A percentile compares a stretch with the other conserved stretches of the same genome.
phyloP scores from a whole-genome alignment of 2,113 vertebrate genomes.

The Amphilophus citrinellus region DNA sequence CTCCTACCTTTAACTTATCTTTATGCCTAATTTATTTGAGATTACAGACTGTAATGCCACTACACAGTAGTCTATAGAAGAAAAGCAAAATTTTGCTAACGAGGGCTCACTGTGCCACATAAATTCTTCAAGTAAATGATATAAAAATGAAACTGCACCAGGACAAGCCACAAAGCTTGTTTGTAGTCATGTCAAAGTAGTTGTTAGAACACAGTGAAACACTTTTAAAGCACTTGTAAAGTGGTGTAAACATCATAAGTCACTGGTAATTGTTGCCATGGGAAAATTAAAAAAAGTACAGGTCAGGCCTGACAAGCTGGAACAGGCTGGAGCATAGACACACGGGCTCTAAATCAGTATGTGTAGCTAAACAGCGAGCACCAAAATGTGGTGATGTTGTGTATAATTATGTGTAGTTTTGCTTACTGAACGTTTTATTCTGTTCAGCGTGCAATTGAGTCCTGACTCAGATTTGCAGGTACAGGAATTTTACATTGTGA shows the following conservation, averaged over 20 bases:
- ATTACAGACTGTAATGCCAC: neutral
- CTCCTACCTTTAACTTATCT: neutral
- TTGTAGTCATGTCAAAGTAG: constrained; percentile 45
- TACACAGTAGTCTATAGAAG: constrained; percentile 1
- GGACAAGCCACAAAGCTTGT: constrained; percentile 21
- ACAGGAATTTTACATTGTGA: neutral
- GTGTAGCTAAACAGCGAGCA: constrained; percentile 22
- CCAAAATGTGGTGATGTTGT: neutral
- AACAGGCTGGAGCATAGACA: constrained; percentile 3
- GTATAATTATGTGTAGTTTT: neutral
- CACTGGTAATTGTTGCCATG: constrained; percentile 51
- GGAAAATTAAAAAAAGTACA: constrained; percentile 24
- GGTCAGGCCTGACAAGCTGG: neutral
- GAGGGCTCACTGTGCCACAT: constrained; percentile 10
- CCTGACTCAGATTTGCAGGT: neutral
- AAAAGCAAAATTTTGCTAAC: constrained; percentile 3
- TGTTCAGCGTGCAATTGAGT: neutral
- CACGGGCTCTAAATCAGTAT: constrained; percentile 13
- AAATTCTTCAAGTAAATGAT: constrained; percentile 32
- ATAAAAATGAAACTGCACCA: constrained; percentile 20
- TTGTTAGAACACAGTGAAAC: constrained; percentile 39
- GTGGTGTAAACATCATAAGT: constrained; percentile 55
- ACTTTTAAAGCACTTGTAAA: constrained; percentile 51
- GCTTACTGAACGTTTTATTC: neutral
- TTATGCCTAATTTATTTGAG: neutral